Percentiles rank a stretch among this genome's conserved stretches.
phyloP scores from a whole-genome alignment of 1,140 invertebrate genomes.

The Bombus polaris region DNA sequence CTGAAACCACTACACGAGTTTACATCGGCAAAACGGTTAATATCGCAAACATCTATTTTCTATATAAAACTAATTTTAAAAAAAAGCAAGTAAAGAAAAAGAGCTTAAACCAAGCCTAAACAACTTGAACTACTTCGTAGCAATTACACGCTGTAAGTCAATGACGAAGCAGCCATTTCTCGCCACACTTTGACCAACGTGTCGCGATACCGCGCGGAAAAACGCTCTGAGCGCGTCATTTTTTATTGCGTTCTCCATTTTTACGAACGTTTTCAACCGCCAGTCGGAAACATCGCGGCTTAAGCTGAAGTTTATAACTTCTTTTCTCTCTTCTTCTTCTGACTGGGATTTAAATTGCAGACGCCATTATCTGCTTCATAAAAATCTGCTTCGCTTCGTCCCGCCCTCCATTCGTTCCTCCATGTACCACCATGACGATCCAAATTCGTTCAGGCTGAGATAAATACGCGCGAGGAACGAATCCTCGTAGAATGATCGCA shows the following conservation, averaged over 20 bases:
- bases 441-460: conserved; percentile 49
- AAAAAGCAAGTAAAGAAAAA: not conserved
- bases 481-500: conserved; percentile 25
- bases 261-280: conserved; percentile 44
- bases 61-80: not conserved
- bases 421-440: conserved; percentile 21
- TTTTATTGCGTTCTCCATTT: conserved; percentile 37
- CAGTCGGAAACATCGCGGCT: conserved; percentile 51
- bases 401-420: too few relatives aligned
- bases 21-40: not conserved
- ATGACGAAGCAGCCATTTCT: not conserved
- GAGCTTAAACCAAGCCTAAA: too few relatives aligned
- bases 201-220: not conserved
- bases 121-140: too few relatives aligned
- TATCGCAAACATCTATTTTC: not conserved
- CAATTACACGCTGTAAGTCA: not conserved
- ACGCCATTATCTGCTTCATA: conserved; percentile 64
- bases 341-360: conserved; percentile 58
- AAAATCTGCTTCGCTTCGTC: conserved; percentile 55
- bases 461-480: conserved; percentile 29
- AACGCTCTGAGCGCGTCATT: conserved; percentile 20
- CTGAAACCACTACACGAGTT: not conserved
- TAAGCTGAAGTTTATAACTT: conserved; percentile 58
- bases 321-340: conserved; percentile 18
- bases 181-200: not conserved